A percentile compares a stretch with the other conserved stretches of the same genome.
phyloP scores from a whole-genome alignment of 1,140 invertebrate species.

The Macrotrachela quadricornifera region DNA sequence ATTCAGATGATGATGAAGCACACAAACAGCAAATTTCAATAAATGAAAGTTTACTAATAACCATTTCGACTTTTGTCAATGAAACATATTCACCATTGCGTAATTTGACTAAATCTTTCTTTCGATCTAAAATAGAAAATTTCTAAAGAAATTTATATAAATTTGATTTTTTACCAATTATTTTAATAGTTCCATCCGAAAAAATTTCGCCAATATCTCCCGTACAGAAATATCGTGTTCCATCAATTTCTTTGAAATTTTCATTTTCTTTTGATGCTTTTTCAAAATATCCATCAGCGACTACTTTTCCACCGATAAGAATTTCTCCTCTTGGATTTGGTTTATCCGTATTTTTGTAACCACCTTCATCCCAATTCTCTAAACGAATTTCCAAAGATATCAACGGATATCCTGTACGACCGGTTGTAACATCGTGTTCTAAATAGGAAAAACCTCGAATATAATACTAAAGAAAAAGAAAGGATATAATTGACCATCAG shows the following conservation, averaged over 20 bases:
- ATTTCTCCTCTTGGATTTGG: slow-evolving; percentile 79
- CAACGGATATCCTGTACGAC: slow-evolving; percentile 68
- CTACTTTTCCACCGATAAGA: slow-evolving; percentile 64
- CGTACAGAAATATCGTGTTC: slow-evolving; percentile 68
- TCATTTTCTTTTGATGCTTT: slow-evolving; percentile 19
- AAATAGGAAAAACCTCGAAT: too few relatives aligned
- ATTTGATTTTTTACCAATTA: slow-evolving; percentile 52
- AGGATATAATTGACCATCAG: too few relatives aligned
- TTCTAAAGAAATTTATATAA: neutral
- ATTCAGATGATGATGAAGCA: neutral
- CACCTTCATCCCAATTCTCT: slow-evolving; percentile 79
- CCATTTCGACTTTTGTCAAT: slow-evolving; percentile 56
- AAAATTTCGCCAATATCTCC: slow-evolving; percentile 88
- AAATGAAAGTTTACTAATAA: slow-evolving; percentile 1
- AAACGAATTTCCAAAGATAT: slow-evolving; percentile 62
- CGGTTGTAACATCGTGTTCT: slow-evolving; percentile 48
- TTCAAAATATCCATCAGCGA: slow-evolving; percentile 80
- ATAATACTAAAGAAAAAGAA: too few relatives aligned
- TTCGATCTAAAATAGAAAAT: slow-evolving; percentile 46
- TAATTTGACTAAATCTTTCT: slow-evolving; percentile 91
- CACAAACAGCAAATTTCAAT: slow-evolving; percentile 1
- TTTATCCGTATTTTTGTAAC: slow-evolving; percentile 65
- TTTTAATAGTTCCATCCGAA: slow-evolving; percentile 71
- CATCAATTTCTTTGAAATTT: slow-evolving; percentile 31
- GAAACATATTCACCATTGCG: slow-evolving; percentile 92